Conservation (phyloP, 2,797 vertebrate species). For the Vireo griseus region DNA sequence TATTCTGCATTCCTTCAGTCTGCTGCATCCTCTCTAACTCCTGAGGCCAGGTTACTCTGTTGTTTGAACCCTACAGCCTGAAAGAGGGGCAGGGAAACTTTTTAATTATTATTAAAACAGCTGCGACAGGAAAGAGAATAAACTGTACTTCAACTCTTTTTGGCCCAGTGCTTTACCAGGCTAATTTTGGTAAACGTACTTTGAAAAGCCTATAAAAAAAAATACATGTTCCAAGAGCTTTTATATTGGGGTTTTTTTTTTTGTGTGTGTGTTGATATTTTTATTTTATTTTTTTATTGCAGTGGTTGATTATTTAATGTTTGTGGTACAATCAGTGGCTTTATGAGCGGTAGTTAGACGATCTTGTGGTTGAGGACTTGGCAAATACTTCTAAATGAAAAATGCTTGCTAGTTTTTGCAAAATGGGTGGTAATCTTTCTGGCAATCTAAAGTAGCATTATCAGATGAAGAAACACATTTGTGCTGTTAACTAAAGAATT, state of each 20-base stretch:
- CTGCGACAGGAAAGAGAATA: neutral
- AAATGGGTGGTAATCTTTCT: neutral
- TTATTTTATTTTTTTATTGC: neutral
- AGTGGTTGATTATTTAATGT: conserved; percentile 24
- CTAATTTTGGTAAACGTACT: conserved; percentile 14
- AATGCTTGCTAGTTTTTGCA: neutral
- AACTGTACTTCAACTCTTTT: neutral
- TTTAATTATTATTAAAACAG: neutral
- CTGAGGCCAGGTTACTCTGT: neutral
- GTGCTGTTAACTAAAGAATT: neutral
- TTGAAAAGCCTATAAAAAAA: neutral
- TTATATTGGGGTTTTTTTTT: neutral
- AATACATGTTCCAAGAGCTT: neutral
- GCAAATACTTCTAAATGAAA: neutral
- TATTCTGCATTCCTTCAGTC: neutral
- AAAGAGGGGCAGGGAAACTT: neutral
- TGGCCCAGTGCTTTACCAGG: neutral
- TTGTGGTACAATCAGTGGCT: neutral
- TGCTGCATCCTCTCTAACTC: neutral
- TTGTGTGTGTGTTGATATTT: neutral
- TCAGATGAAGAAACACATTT: neutral
- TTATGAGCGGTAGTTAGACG: neutral
- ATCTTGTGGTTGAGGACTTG: conserved; percentile 10
- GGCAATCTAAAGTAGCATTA: neutral
- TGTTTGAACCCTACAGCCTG: neutral